These are phyloP conservation scores for Galaxias olidus DNA, from an alignment of 2,797 vertebrate genomes.

Conservation along the genomic window DNA sequence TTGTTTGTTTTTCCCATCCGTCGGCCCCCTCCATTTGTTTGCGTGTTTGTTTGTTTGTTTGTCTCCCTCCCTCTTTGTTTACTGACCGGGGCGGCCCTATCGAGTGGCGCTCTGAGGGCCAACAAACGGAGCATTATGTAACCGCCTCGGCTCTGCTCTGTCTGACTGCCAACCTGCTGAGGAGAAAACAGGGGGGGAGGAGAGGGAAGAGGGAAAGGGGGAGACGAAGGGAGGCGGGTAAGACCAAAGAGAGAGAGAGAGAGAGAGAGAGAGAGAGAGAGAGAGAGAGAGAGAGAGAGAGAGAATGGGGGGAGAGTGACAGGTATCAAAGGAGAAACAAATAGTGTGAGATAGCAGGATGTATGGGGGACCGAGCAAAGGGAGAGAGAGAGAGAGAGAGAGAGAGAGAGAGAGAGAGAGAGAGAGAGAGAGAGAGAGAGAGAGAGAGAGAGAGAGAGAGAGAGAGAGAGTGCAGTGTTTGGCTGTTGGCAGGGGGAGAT, in stretches of 20 bases:
- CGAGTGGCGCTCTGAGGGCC: constrained; percentile 30
- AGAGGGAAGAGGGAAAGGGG: constrained; percentile 22
- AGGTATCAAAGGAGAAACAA: too few species aligned
- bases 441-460: constrained; percentile 21
- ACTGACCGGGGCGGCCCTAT: constrained; percentile 25
- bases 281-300: neutral
- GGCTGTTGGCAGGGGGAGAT: neutral
- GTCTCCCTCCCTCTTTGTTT: constrained; percentile 28
- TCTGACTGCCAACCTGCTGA: constrained; percentile 57
- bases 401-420: neutral
- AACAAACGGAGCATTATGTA: constrained; percentile 56
- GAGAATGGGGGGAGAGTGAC: constrained; percentile 1
- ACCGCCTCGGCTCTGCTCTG: constrained; percentile 48
- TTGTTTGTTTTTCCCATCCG: constrained; percentile 43
- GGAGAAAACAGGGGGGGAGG: constrained; percentile 14
- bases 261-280: neutral
- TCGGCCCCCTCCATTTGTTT: constrained; percentile 39
- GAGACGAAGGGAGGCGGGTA: constrained; percentile 14
- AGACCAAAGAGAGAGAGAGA: neutral
- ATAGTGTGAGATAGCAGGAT: neutral
- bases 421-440: constrained; percentile 35
- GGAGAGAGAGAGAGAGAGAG: neutral
- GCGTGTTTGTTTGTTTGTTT: constrained; percentile 45
- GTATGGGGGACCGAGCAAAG: neutral
- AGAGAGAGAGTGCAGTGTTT: constrained; percentile 20